Conservation (phyloP, 2,797 vertebrate genomes). For the Cyprinella venusta region DNA sequence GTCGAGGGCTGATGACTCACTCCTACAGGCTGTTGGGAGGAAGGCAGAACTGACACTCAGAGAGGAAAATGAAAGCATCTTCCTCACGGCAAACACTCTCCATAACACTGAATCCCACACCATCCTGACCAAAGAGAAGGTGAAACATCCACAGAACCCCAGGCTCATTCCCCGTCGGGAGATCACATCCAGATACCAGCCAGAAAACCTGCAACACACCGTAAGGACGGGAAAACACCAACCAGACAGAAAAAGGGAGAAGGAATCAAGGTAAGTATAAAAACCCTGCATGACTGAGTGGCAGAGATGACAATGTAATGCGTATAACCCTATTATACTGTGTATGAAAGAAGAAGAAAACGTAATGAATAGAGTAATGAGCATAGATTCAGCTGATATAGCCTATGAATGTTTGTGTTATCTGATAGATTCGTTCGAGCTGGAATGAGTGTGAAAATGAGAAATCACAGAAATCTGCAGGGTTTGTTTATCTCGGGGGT, state of each 20-base stretch:
- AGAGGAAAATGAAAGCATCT: slow-evolving; percentile 61
- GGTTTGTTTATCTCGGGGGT: neutral
- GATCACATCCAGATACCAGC: neutral
- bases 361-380: neutral
- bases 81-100: slow-evolving; percentile 31
- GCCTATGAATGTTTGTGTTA: neutral
- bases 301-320: neutral
- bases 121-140: neutral
- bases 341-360: no score
- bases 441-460: neutral
- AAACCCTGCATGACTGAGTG: neutral
- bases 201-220: neutral
- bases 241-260: neutral
- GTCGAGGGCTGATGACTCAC: slow-evolving; percentile 79
- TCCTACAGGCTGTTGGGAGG: slow-evolving; percentile 74
- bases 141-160: neutral
- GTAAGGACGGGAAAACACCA: neutral
- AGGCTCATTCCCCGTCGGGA: neutral
- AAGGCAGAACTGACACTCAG: slow-evolving; percentile 55
- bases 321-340: neutral
- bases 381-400: neutral
- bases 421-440: neutral
- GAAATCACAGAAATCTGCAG: neutral
- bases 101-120: neutral
- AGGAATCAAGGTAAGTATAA: slow-evolving; percentile 12